Conservation (phyloP, 92 coral and sea anemone species). For the Parazoanthus darwini region DNA sequence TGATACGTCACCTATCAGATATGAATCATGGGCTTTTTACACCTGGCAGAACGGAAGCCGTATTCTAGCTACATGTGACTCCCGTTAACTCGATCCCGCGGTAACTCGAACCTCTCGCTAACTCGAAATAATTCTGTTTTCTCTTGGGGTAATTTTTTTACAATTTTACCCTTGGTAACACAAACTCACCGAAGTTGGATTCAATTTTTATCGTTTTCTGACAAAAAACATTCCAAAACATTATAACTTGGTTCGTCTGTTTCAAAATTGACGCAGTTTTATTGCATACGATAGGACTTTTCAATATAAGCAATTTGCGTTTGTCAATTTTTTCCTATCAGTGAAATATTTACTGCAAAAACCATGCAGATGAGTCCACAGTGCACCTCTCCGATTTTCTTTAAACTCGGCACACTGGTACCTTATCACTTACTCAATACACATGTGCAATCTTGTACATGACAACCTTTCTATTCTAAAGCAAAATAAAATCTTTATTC, state of each 20-base stretch:
- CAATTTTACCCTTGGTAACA: constrained; percentile 15
- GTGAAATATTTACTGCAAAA: constrained; percentile 11
- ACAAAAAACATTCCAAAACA: constrained; percentile 13
- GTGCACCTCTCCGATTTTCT: background rate
- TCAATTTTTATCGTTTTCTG: constrained; percentile 14
- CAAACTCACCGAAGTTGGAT: constrained; percentile 17
- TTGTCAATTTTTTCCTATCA: constrained; percentile 12
- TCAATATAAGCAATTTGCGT: constrained; percentile 15
- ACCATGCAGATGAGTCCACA: constrained; percentile 12
- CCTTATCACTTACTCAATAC: background rate
- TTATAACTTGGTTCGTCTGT: constrained; percentile 12
- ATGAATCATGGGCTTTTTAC: constrained; percentile 15
- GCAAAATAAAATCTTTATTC: constrained; percentile 2
- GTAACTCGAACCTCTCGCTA: constrained; percentile 11
- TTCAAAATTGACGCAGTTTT: constrained; percentile 15
- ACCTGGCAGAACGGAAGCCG: constrained; percentile 19
- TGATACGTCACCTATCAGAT: constrained; percentile 16
- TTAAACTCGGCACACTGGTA: background rate
- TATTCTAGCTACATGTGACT: constrained; percentile 15
- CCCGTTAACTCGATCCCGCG: constrained; percentile 19
- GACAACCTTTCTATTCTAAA: constrained; percentile 1
- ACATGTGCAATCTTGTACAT: background rate
- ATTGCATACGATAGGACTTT: constrained; percentile 15
- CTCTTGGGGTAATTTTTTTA: constrained; percentile 15
- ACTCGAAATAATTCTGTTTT: constrained; percentile 14